Conservation (phyloP, 35 echinoderm and acorn worm genomes). For the Patiria miniata region DNA sequence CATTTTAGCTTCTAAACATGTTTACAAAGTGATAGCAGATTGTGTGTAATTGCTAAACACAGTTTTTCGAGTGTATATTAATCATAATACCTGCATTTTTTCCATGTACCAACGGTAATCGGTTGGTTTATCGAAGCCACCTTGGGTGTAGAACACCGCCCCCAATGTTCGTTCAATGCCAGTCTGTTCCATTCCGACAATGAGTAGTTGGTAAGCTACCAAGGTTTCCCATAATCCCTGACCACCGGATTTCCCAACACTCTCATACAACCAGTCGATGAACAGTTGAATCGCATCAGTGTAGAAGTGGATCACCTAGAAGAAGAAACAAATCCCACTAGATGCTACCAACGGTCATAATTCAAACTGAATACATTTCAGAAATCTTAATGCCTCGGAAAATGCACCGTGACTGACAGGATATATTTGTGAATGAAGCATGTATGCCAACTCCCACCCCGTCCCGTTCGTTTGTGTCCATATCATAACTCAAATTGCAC, state of each 20-base stretch:
- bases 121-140: constrained; percentile 53
- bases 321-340: neutral
- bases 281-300: constrained; percentile 84
- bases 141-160: constrained; percentile 82
- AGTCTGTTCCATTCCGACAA: constrained; percentile 86
- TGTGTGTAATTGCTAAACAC: neutral
- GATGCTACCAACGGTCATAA: too few relatives aligned
- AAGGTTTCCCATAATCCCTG: constrained; percentile 83
- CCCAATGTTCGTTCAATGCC: constrained; percentile 81
- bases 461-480: too few relatives aligned
- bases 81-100: constrained; percentile 69
- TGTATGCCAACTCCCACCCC: too few relatives aligned
- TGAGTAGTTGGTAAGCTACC: constrained; percentile 75
- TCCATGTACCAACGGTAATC: constrained; percentile 90
- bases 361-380: too few relatives aligned
- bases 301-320: constrained; percentile 78
- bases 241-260: constrained; percentile 74
- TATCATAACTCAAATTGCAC: too few relatives aligned
- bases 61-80: neutral
- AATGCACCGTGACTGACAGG: too few relatives aligned
- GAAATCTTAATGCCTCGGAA: too few relatives aligned
- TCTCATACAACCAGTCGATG: constrained; percentile 79
- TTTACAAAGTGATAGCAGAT: too few relatives aligned
- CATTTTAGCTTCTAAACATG: too few relatives aligned
- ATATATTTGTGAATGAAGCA: too few relatives aligned